Conservation (phyloP, 2,113 vertebrate genomes). For the Diglossa brunneiventris region DNA sequence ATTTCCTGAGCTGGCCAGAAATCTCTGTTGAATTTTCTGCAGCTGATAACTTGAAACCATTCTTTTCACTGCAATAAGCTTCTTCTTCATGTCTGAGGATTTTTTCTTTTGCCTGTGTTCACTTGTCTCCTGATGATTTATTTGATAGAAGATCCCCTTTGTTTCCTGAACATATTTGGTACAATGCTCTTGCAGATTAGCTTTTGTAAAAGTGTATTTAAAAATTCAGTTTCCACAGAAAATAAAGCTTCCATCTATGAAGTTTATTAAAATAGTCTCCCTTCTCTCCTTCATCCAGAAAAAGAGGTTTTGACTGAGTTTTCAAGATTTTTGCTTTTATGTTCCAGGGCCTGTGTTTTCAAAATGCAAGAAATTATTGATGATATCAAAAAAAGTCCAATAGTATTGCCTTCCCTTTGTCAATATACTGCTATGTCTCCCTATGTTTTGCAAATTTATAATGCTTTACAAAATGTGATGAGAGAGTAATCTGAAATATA, state of each 20-base stretch:
- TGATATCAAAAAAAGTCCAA: not conserved
- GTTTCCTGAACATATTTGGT: not conserved
- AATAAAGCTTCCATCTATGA: not conserved
- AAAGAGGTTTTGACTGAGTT: not conserved
- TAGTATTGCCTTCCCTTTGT: not conserved
- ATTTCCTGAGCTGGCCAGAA: slow-evolving; percentile 16
- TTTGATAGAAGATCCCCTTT: not conserved
- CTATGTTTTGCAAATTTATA: not conserved
- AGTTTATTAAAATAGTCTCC: not conserved
- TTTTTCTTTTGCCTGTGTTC: slow-evolving; percentile 1
- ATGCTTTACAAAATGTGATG: not conserved
- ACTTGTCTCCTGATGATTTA: not conserved
- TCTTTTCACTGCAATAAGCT: not conserved
- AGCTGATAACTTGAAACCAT: slow-evolving; percentile 14
- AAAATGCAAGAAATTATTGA: not conserved
- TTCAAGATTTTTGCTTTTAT: not conserved
- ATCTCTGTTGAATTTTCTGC: slow-evolving; percentile 15
- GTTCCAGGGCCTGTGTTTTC: not conserved
- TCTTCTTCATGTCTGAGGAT: not conserved
- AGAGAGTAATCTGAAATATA: not conserved
- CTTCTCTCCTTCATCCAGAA: not conserved
- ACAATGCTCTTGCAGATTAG: not conserved
- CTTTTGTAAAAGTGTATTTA: not conserved
- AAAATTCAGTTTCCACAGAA: not conserved
- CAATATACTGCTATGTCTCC: not conserved